A percentile compares a stretch with the other conserved stretches of the same genome.
These are phyloP conservation scores for Chiloscyllium punctatum DNA, from an alignment of 2,797 vertebrate genomes.

Conservation along the genomic window DNA sequence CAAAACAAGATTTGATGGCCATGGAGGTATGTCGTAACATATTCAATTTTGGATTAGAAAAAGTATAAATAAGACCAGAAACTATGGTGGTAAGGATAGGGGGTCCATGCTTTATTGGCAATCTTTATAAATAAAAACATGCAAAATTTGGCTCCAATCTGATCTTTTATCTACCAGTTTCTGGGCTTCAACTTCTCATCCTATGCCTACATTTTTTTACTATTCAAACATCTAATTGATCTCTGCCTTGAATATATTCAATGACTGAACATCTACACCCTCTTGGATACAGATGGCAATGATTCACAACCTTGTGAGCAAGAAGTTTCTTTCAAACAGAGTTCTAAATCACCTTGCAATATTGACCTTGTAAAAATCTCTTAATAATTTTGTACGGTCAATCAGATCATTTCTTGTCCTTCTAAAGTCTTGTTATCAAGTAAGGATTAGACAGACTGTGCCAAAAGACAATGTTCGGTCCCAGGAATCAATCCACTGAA, in stretches of 20 bases:
- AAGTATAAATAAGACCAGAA: neutral
- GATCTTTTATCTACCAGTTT: too few relatives aligned
- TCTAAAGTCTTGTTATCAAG: neutral
- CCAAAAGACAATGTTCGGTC: too few relatives aligned
- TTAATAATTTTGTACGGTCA: neutral
- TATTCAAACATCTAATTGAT: neutral
- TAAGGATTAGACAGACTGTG: too few relatives aligned
- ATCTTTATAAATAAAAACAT: too few relatives aligned
- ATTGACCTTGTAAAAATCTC: neutral
- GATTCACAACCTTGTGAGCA: neutral
- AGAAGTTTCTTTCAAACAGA: neutral
- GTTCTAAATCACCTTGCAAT: neutral
- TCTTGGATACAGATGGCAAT: neutral
- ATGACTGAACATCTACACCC: neutral
- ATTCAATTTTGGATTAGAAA: too few relatives aligned
- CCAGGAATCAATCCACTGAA: neutral
- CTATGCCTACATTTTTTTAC: neutral
- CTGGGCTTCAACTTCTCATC: neutral
- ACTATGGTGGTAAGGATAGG: neutral
- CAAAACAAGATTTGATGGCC: too few relatives aligned
- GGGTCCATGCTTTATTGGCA: too few relatives aligned
- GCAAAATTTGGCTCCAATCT: too few relatives aligned
- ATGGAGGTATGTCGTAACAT: too few relatives aligned
- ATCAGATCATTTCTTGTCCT: neutral
- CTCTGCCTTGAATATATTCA: neutral